Conservation (phyloP, 2,888 invertebrate species). For the Caenorhabditis sulstoni region DNA sequence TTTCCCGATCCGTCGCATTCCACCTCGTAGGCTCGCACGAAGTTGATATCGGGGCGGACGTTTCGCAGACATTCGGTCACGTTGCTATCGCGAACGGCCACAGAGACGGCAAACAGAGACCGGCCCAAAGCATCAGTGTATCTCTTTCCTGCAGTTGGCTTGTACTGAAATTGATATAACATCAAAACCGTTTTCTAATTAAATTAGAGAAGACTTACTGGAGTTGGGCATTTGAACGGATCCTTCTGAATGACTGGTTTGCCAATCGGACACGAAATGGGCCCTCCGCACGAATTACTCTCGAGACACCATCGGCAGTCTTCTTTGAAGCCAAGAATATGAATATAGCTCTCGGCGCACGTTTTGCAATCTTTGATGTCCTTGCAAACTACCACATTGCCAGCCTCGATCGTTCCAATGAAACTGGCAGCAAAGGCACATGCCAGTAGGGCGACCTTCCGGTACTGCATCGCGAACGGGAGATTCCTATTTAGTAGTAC, state of each 20-base stretch:
- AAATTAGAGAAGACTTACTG: conserved; percentile 49
- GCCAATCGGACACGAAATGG: conserved; percentile 77
- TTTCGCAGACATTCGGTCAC: conserved; percentile 75
- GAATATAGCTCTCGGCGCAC: conserved; percentile 78
- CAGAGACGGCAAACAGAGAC: conserved; percentile 75
- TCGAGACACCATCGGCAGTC: conserved; percentile 79
- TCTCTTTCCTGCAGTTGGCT: conserved; percentile 72
- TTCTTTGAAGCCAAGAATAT: conserved; percentile 79
- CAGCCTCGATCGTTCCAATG: conserved; percentile 51
- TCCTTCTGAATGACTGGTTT: conserved; percentile 78
- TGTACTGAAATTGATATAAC: conserved; percentile 57
- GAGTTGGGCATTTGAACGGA: conserved; percentile 78
- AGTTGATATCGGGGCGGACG: conserved; percentile 75
- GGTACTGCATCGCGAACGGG: conserved; percentile 24
- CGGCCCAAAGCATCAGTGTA: conserved; percentile 79
- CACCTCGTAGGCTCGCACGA: conserved; percentile 74
- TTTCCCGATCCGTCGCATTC: conserved; percentile 76
- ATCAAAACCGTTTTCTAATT: neutral
- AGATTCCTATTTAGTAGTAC: neutral
- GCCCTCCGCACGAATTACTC: conserved; percentile 76
- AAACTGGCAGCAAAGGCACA: neutral
- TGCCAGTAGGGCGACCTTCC: conserved; percentile 8
- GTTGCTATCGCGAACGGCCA: conserved; percentile 73
- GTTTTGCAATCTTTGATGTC: conserved; percentile 73
- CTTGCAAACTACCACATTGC: conserved; percentile 76